Conservation (phyloP, 2,888 invertebrate species). For the Drosophila nr. perissopoda region DNA sequence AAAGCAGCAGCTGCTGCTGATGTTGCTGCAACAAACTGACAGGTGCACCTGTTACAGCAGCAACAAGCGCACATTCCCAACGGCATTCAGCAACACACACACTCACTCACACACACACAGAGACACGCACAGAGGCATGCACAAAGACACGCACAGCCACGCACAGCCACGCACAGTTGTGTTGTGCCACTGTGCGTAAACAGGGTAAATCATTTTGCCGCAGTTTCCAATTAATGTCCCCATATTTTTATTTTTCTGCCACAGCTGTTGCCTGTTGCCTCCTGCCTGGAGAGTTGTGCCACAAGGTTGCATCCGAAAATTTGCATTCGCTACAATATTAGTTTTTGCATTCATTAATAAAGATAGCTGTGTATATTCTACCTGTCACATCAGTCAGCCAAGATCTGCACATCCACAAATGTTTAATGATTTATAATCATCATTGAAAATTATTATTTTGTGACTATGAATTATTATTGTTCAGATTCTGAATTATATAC, state of each 20-base stretch:
- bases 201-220: slow-evolving; percentile 41
- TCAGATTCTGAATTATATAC: neutral
- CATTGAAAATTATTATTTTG: neutral
- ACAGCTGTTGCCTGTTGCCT: slow-evolving; percentile 13
- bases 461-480: neutral
- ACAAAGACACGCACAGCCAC: slow-evolving; percentile 2
- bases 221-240: slow-evolving; percentile 13
- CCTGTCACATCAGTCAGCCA: neutral
- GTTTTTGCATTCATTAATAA: neutral
- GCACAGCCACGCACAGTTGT: neutral
- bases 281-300: neutral
- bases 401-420: neutral
- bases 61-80: slow-evolving; percentile 55
- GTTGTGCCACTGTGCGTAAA: slow-evolving; percentile 11
- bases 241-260: neutral
- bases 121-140: neutral
- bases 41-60: slow-evolving; percentile 50
- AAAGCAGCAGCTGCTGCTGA: slow-evolving; percentile 13
- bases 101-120: neutral
- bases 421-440: neutral
- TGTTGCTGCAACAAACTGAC: slow-evolving; percentile 13
- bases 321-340: slow-evolving; percentile 1
- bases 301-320: neutral
- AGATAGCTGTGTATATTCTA: neutral
- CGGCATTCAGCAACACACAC: slow-evolving; percentile 30